Evolutionary conservation across 2,888 invertebrate genomes (phyloP).

Genomic region (Nephrotoma appendiculata): DNA sequence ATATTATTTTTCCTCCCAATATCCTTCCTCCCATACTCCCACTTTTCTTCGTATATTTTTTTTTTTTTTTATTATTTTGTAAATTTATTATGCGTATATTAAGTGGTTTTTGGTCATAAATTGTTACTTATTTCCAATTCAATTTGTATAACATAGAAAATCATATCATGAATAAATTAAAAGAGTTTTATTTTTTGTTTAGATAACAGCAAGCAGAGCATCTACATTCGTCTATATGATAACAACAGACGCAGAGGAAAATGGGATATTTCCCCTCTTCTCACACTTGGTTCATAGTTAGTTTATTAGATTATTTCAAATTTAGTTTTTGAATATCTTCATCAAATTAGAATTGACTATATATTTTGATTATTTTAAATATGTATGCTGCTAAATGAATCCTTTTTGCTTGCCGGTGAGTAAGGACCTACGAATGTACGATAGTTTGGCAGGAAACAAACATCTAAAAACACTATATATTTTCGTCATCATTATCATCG

Average conservation of each 20-base stretch:
- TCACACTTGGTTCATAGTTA: background rate
- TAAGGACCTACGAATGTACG: background rate
- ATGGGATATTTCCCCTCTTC: background rate
- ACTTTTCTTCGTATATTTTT: background rate
- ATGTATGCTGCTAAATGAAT: background rate
- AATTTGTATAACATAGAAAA: constrained; percentile 3
- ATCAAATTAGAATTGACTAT: background rate
- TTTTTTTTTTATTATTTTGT: background rate
- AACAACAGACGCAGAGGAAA: background rate
- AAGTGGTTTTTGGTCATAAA: constrained; percentile 4
- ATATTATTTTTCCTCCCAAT: background rate
- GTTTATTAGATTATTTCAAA: background rate
- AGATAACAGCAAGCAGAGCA: background rate
- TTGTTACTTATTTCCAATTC: constrained; percentile 2
- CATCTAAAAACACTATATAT: background rate
- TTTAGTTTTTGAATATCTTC: background rate
- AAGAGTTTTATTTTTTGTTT: background rate
- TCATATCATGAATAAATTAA: constrained; percentile 4
- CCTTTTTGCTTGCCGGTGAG: background rate
- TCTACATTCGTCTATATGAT: background rate
- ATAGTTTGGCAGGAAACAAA: background rate
- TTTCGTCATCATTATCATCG: background rate
- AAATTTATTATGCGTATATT: constrained; percentile 4
- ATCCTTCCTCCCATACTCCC: background rate
- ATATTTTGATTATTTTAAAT: background rate